Conservation (phyloP, 2,888 invertebrate species). For the Orchesella flavescens region DNA sequence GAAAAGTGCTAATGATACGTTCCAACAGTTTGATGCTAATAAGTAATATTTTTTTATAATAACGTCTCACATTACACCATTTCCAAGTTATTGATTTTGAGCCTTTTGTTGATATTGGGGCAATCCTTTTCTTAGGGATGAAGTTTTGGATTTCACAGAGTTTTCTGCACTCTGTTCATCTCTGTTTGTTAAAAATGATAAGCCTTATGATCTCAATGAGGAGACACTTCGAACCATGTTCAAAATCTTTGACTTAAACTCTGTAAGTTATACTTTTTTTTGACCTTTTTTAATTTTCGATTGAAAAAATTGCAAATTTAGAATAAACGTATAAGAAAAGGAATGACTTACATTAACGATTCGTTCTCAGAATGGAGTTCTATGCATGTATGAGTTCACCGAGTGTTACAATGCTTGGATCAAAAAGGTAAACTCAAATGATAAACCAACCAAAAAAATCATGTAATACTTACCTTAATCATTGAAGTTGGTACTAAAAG, state of each 20-base stretch:
- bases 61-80: too few relatives aligned
- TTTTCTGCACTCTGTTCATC: too few relatives aligned
- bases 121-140: conserved; percentile 79
- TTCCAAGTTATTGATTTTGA: too few relatives aligned
- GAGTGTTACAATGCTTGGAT: conserved; percentile 94
- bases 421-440: conserved; percentile 78
- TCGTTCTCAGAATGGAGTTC: conserved; percentile 49
- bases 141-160: conserved; percentile 78
- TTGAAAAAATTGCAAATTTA: too few relatives aligned
- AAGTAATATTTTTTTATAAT: not conserved
- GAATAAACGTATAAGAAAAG: too few relatives aligned
- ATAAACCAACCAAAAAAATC: not conserved
- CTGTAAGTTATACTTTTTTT: conserved; percentile 73
- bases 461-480: too few relatives aligned
- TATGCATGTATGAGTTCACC: conserved; percentile 82
- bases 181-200: too few relatives aligned
- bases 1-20: not conserved
- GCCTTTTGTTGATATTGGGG: too few relatives aligned
- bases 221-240: conserved; percentile 79
- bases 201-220: too few relatives aligned
- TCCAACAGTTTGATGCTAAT: not conserved
- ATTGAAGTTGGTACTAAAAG: too few relatives aligned
- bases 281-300: too few relatives aligned
- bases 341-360: too few relatives aligned
- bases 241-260: conserved; percentile 85